A percentile compares a stretch with the other conserved stretches of the same genome.
These are phyloP conservation scores for Orestias chungarensis DNA, from an alignment of 2,797 vertebrate species.

Conservation along the genomic window DNA sequence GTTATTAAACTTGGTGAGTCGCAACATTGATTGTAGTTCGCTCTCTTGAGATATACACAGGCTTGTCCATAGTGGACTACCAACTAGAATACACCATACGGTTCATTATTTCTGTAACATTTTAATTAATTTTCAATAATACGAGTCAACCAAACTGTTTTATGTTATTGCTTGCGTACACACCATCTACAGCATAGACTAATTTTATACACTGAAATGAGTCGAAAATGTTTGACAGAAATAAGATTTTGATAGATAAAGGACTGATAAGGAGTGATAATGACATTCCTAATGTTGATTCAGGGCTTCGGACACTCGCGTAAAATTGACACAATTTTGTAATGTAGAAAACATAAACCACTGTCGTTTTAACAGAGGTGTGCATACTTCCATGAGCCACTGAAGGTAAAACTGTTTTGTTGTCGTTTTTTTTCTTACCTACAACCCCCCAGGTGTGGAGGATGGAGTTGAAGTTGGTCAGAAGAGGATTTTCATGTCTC, in stretches of 20 bases:
- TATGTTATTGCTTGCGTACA: too few relatives aligned
- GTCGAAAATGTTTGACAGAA: too few relatives aligned
- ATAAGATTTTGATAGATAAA: background rate
- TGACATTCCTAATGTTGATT: background rate
- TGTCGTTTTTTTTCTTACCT: background rate
- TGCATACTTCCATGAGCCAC: background rate
- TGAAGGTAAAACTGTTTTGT: too few relatives aligned
- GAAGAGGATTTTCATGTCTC: slow-evolving; percentile 73
- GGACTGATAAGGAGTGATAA: too few relatives aligned
- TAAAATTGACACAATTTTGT: background rate
- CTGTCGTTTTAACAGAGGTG: background rate
- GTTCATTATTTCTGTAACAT: background rate
- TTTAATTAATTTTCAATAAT: background rate
- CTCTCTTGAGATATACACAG: background rate
- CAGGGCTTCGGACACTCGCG: background rate
- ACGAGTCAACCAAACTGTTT: too few relatives aligned
- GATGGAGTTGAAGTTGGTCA: slow-evolving; percentile 56
- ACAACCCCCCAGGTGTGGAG: slow-evolving; percentile 62
- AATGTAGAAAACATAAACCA: background rate
- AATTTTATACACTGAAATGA: too few relatives aligned
- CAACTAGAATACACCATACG: background rate
- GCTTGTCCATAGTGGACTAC: background rate
- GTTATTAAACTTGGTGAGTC: slow-evolving; percentile 77
- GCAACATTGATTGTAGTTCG: background rate
- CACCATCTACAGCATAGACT: too few relatives aligned